Base-by-base conservation (phyloP, 92 coral and sea anemone species). In the Phenganax subtilis region DNA sequence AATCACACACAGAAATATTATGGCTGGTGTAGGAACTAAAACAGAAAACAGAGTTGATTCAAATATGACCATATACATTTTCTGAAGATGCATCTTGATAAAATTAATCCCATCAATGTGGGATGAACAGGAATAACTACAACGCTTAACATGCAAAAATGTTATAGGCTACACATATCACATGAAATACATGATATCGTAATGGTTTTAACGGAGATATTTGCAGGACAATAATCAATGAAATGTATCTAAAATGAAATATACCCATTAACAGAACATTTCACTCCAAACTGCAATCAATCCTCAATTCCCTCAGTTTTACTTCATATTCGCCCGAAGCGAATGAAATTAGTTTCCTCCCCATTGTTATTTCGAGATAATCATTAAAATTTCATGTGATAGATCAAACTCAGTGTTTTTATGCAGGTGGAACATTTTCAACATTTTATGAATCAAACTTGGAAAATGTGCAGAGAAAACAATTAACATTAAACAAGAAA, bases 21-120 rank as follows among this genome's bases (percentile, higher is more conserved):
- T 96, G 87, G 99, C 99, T 73, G 99, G 99, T 81, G 93, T 92
- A 75, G 99, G 99, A 80, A 96, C 99, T 96, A 86, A 84, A 92
- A 90, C 65, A 71, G 16, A 80, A 84, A 79, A 51, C 51, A 70
- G 25, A 55, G 63, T 10, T 65, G 87, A 82, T 77, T 15, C 15
- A 68, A 81, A 80, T 61, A n/a, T 6, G 53, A 7, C 55, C 4
- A 16, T 12, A n/a, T 16, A 28, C 52, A 15, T 60, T n/a, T 47
- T 2, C 47, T 68, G 74, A 1, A 20, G 3, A 59, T 14, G 16
- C 7, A 20, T 59, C 16, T 59, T 5, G 47, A 37, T 37, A 37
- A 37, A 37, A 37, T 2, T 37, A 2, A 37, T 37, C 2, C 47
- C 47, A 37, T 37, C 47, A 37, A 37, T 5, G 47, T 37, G 47